A percentile compares a stretch with the other conserved stretches of the same genome.
Conservation (phyloP, 2,113 vertebrate genomes). For the Blennius ocellaris region DNA sequence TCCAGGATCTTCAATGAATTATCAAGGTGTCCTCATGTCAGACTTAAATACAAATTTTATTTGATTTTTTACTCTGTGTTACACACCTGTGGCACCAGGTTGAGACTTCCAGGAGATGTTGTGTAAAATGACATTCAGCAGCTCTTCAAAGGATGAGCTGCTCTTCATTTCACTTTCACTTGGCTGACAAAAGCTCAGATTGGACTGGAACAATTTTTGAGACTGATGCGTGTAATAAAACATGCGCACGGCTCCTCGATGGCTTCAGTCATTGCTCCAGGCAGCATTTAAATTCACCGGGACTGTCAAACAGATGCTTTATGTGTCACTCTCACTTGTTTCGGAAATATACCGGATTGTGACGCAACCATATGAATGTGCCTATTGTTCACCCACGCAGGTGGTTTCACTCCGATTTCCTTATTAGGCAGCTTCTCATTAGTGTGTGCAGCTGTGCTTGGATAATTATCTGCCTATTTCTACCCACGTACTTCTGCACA, state of each 20-base stretch:
- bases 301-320: background rate
- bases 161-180: background rate
- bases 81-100: slow-evolving; percentile 16
- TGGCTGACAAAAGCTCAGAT: slow-evolving; percentile 13
- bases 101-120: slow-evolving; percentile 27
- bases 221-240: background rate
- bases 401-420: background rate
- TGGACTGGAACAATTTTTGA: slow-evolving; percentile 2
- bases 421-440: background rate
- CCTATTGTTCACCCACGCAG: background rate
- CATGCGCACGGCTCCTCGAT: background rate
- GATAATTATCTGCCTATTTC: background rate
- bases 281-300: background rate
- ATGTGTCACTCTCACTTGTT: background rate
- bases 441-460: background rate
- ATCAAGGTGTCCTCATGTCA: too few relatives aligned
- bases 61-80: slow-evolving; percentile 2
- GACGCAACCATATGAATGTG: background rate
- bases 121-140: slow-evolving; percentile 22
- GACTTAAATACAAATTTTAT: too few relatives aligned
- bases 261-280: background rate
- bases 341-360: background rate
- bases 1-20: too few relatives aligned
- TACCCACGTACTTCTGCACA: background rate
- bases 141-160: slow-evolving; percentile 18